These are phyloP conservation scores for Bufo bufo DNA, from an alignment of 2,113 vertebrate genomes.

Conservation along the genomic window DNA sequence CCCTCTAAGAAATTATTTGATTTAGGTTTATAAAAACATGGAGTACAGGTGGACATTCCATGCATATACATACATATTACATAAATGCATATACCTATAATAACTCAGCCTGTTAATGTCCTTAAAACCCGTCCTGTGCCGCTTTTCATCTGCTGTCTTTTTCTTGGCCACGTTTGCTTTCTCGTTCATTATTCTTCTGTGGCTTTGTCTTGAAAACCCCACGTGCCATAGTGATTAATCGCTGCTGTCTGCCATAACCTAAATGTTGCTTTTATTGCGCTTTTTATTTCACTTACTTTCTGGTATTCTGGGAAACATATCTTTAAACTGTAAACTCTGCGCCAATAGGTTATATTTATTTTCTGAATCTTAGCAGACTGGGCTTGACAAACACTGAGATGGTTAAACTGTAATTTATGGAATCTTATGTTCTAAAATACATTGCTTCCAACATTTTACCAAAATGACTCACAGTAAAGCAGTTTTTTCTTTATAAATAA, in stretches of 20 bases:
- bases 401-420: background rate
- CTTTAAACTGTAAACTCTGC: background rate
- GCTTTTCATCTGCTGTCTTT: background rate
- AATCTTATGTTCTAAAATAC: background rate
- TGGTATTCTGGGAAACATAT: slow-evolving; percentile 16
- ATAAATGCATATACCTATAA: background rate
- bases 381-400: background rate
- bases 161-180: background rate
- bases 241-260: background rate
- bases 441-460: background rate
- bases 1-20: too few species aligned
- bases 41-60: too few species aligned
- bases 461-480: background rate
- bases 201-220: background rate
- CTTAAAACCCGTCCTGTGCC: background rate
- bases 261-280: slow-evolving; percentile 2
- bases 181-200: slow-evolving; percentile 14
- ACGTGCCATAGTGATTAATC: slow-evolving; percentile 12
- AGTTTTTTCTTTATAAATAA: background rate
- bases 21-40: too few species aligned
- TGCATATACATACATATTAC: too few species aligned
- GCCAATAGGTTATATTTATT: slow-evolving; percentile 6
- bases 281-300: slow-evolving; percentile 1
- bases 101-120: background rate
- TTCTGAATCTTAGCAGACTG: background rate